Conservation (phyloP, 2,113 vertebrate genomes). For the Percina caprodes region DNA sequence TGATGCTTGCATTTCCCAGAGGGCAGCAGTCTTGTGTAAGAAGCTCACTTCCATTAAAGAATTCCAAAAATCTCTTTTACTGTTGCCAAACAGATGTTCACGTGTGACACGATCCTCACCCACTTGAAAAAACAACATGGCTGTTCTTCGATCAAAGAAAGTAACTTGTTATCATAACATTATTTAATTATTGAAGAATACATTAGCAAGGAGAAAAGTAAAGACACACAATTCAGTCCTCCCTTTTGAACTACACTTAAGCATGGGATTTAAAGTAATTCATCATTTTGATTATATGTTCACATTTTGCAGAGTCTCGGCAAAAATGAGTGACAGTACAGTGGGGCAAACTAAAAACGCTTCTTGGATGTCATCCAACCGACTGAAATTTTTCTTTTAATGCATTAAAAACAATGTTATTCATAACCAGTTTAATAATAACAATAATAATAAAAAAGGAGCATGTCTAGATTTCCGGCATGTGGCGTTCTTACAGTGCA, state of each 20-base stretch:
- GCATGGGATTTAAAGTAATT: conserved; percentile 8
- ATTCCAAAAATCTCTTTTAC: conserved; percentile 42
- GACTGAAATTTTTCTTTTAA: conserved; percentile 49
- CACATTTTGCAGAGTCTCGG: not conserved
- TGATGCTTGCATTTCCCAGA: conserved; percentile 6
- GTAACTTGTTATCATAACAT: conserved; percentile 9
- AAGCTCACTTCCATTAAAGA: conserved; percentile 25
- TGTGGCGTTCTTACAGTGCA: conserved; percentile 55
- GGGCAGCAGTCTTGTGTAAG: conserved; percentile 10
- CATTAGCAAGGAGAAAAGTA: not conserved
- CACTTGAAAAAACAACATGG: conserved; percentile 29
- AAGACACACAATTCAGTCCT: not conserved
- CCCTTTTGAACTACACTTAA: not conserved
- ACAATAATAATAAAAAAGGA: conserved; percentile 17
- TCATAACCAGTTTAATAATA: conserved; percentile 26
- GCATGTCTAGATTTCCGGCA: conserved; percentile 18
- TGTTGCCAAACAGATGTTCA: conserved; percentile 70
- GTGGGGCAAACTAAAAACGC: not conserved
- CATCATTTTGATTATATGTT: conserved; percentile 1
- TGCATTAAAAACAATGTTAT: conserved; percentile 31
- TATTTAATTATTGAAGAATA: conserved; percentile 20
- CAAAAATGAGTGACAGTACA: conserved; percentile 6
- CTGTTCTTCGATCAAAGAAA: conserved; percentile 25
- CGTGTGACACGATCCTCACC: conserved; percentile 53
- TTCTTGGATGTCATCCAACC: conserved; percentile 27